Base-by-base conservation (phyloP, 2,888 invertebrate genomes). In the Hypomecis atomaria region DNA sequence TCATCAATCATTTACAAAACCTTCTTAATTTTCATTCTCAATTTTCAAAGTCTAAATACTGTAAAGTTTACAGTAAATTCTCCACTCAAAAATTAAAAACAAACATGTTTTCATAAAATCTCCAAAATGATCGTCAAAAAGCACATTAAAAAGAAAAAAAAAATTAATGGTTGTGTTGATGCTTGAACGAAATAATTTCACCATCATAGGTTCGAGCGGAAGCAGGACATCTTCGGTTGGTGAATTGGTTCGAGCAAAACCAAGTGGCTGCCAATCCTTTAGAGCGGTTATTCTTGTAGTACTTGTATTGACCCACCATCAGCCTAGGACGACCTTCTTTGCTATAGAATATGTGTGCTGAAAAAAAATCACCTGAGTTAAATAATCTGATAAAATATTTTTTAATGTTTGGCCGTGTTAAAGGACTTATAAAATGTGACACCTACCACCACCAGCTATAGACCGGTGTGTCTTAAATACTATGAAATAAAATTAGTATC, bases 281-380 rank as follows among this genome's bases (percentile, higher is more conserved):
- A 7, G 45, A 56, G 23, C 56, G 56, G 56, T 56, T 56, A 38
- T 56, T 56, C 37, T 38, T 56, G 47, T 84, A 79, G 67, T 75
- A 88, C 9, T 81, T 78, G 62, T 79, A 72, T 1, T 53, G 40
- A 0, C 79, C 81, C 6, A 83, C 34, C 5, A 73, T 59, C 13
- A 88, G 23, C 10, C 34, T 49, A 3, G 49, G 58, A 10, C 42
- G 58, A 10, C 49, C 43, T 23, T 33, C 9, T 6, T 34, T 11
- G 6, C 37, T 52, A 45, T 37, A 45, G 37, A 59, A 6, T 23
- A 52, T 44, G 33, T n/a, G 9, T 38, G 8, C 44, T 59, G 59
- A 38, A 50, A 52, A 55, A n/a, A 23, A 45, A 5, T 34, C n/a
- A 44, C 9, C 23, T 23, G 23, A 3, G 23, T 23, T 23, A 23